These are phyloP conservation scores for Promerops cafer DNA, from an alignment of 2,113 vertebrate species.

Conservation along the genomic window DNA sequence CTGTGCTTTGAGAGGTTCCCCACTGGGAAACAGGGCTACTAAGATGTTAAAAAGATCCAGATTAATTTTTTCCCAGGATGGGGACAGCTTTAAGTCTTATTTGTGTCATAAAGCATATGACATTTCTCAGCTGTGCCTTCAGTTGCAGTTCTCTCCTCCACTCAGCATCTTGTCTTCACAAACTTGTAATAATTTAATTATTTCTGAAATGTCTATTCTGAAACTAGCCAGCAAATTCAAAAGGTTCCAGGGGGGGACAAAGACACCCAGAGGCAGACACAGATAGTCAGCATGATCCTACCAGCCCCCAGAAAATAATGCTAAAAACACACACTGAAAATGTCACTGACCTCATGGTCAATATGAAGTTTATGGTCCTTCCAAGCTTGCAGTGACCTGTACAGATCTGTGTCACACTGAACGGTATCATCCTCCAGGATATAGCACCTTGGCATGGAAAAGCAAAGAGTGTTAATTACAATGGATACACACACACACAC, in stretches of 20 bases:
- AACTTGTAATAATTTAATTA: neutral
- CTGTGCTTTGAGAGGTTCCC: neutral
- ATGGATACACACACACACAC: neutral
- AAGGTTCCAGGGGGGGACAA: neutral
- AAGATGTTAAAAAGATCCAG: neutral
- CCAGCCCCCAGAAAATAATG: neutral
- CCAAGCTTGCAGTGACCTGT: conserved; percentile 94
- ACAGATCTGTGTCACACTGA: conserved; percentile 90
- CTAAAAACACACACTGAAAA: neutral
- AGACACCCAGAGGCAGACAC: neutral
- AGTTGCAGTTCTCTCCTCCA: neutral
- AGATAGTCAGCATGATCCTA: neutral
- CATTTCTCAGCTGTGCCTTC: neutral
- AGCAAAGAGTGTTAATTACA: neutral
- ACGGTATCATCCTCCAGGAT: conserved; percentile 93
- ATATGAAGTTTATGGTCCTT: conserved; percentile 97
- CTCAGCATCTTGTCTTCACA: neutral
- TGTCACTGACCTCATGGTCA: conserved; percentile 86
- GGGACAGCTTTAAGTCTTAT: neutral
- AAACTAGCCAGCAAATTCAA: neutral
- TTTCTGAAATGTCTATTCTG: neutral
- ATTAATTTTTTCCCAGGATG: neutral
- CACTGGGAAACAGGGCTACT: neutral
- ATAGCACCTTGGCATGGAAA: conserved; percentile 78
- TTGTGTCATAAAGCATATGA: neutral